phyloP scores from a whole-genome alignment of 2,888 invertebrate genomes.

The Pteria penguin region DNA sequence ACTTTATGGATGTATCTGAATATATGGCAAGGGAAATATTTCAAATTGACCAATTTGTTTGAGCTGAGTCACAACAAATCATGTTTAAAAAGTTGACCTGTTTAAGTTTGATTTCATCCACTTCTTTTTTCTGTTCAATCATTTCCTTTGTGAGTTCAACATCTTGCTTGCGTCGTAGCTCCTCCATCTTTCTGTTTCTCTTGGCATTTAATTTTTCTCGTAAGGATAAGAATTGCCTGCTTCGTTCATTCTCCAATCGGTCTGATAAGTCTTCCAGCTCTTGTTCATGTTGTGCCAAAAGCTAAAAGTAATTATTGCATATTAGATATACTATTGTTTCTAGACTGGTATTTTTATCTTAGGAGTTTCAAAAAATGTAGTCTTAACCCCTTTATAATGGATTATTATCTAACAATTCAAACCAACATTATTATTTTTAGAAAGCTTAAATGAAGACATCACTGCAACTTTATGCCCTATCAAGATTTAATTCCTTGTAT shows the following conservation, averaged over 20 bases:
- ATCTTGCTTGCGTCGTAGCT: slow-evolving; percentile 74
- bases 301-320: too few species aligned
- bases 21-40: too few species aligned
- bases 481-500: background rate
- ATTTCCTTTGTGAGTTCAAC: slow-evolving; percentile 74
- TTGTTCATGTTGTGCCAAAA: slow-evolving; percentile 74
- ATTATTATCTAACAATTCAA: too few species aligned
- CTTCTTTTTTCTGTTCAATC: slow-evolving; percentile 76
- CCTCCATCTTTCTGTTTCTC: slow-evolving; percentile 68
- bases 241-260: slow-evolving; percentile 67
- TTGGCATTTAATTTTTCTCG: slow-evolving; percentile 69
- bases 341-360: too few species aligned
- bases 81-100: slow-evolving; percentile 44
- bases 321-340: too few species aligned
- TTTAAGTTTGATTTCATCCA: slow-evolving; percentile 72
- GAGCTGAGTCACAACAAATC: too few species aligned
- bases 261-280: slow-evolving; percentile 71
- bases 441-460: too few species aligned
- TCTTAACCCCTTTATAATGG: too few species aligned
- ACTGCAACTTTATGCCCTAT: background rate
- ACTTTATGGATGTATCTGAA: too few species aligned
- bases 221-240: slow-evolving; percentile 67
- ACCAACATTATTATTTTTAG: too few species aligned
- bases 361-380: too few species aligned
- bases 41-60: too few species aligned